phyloP scores from a whole-genome alignment of 2,113 vertebrate genomes.

The Misgurnus mizolepis region DNA sequence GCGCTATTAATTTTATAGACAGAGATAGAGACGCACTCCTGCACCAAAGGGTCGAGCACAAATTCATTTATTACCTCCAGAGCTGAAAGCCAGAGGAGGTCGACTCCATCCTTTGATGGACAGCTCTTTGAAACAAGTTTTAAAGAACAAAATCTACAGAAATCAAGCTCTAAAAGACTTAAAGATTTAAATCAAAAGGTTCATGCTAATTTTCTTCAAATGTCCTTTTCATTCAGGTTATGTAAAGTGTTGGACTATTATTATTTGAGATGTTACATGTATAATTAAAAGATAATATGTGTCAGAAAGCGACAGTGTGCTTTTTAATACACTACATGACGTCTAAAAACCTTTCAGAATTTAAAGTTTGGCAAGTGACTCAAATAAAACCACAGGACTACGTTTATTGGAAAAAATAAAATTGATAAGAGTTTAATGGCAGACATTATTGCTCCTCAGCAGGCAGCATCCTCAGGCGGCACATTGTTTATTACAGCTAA shows the following conservation, averaged over 20 bases:
- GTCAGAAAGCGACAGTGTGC: neutral
- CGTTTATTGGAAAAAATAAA: neutral
- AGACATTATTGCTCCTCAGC: too few relatives aligned
- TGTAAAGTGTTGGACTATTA: neutral
- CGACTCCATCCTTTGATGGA: neutral
- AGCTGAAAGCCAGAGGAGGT: neutral
- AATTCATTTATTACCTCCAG: neutral
- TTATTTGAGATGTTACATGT: constrained; percentile 14
- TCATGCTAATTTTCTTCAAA: neutral
- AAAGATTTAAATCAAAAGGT: neutral
- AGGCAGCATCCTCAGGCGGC: too few relatives aligned
- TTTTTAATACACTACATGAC: neutral
- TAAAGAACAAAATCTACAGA: neutral
- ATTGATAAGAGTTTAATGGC: too few relatives aligned
- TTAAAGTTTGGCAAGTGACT: neutral
- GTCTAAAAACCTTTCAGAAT: neutral
- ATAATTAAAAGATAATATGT: constrained; percentile 22
- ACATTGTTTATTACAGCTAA: too few relatives aligned
- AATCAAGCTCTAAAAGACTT: neutral
- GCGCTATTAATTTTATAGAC: constrained; percentile 43
- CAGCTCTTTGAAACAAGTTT: neutral
- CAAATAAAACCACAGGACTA: too few relatives aligned
- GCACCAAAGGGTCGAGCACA: constrained; percentile 10
- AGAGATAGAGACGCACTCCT: constrained; percentile 8
- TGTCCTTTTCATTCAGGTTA: neutral